Evolutionary conservation across 2,888 invertebrate genomes (phyloP).

Genomic region (Tetropium fuscum): DNA sequence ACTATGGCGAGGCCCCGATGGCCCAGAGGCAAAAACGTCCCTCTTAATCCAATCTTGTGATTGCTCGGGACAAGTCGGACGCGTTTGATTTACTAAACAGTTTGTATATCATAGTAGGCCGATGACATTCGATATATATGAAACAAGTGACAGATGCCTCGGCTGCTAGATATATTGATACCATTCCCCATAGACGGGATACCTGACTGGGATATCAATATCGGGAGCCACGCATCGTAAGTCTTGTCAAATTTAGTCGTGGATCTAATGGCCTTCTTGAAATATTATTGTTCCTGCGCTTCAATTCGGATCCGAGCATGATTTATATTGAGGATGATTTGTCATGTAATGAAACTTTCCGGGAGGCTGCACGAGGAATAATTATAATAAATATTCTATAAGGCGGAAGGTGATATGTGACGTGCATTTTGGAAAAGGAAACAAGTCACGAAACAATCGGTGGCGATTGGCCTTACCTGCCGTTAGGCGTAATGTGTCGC

Average conservation of each 20-base stretch:
- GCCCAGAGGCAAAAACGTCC: conserved; percentile 28
- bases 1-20: no score
- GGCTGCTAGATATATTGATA: conserved; percentile 58
- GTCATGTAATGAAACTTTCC: conserved; percentile 24
- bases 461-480: conserved; percentile 2
- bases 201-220: conserved; percentile 63
- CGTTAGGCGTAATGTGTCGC: no score
- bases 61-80: conserved; percentile 47
- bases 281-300: conserved; percentile 58
- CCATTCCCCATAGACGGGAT: conserved; percentile 57
- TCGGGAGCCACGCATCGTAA: conserved; percentile 57
- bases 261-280: conserved; percentile 60
- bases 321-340: conserved; percentile 42
- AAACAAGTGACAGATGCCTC: conserved; percentile 57
- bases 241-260: conserved; percentile 61
- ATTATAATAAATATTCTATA: no score
- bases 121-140: conserved; percentile 56
- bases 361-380: conserved; percentile 2
- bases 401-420: no score
- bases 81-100: conserved; percentile 55
- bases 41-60: conserved; percentile 45
- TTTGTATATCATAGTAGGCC: conserved; percentile 38
- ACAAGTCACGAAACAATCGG: no score
- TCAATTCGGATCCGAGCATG: conserved; percentile 48
- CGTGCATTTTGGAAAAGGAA: no score